Base-by-base conservation (phyloP, 2,888 invertebrate species). In the Torymus texanus region DNA sequence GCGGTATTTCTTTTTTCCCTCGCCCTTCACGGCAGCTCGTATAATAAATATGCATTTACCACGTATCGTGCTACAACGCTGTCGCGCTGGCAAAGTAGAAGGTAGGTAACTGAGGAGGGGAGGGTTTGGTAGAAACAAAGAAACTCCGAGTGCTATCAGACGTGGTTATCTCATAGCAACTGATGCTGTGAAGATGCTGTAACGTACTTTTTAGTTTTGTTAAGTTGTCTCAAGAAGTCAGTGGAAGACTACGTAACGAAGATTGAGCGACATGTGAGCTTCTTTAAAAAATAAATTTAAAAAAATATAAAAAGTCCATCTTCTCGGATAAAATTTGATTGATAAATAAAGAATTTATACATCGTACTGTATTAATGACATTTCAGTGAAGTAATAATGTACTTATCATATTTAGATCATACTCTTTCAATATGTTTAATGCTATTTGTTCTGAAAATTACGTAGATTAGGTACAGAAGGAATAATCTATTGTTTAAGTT, bases 41-140 rank as follows among this genome's bases (percentile, higher is more conserved):
- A 53, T 18, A 59, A 70, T 75, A 75, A 75, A 79, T 70, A 79
- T 79, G 79, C 70, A 75, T 70, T 79, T 70, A 61, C 16, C n/a
- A 41, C 63, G 63, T 41, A 63, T 50, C 63, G 63, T 24, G 59
- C n/a, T 14, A 59, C 18, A 59, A 59, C 59, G 65, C 65, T 8
- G 29, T 10, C 16, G 63, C 63, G 10, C 18, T 41, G 13, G 13
- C 66, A 41, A 41, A 41, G 41, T 41, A 41, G 66, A 53, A 21
- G 11, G 21, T 4, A 5, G 5, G 18, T 21, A 13, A 21, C 1
- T 11, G 55, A 11, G 1, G 13, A 0, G 29, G 67, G n/a, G 10
- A 14, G 14, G 13, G 21, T 5, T 2, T n/a, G 62, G 70, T 29
- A 59, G 73, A 73, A 55, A 74, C 74, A 74, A 74, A 74, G 65